Base-by-base conservation (phyloP, 2,888 invertebrate species). In the Creontiades dilutus region DNA sequence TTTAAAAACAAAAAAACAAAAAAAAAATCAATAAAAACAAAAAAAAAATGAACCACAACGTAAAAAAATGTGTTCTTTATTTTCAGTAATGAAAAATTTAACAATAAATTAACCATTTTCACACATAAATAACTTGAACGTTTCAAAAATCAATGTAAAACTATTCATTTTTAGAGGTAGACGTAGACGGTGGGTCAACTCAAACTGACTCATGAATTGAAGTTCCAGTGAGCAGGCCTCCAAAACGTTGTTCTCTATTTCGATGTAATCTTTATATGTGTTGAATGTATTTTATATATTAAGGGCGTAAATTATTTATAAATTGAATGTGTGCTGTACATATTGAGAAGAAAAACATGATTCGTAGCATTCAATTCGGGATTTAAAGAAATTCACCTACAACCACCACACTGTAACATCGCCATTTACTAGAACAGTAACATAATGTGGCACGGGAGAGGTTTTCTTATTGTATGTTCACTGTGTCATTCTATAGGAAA, bases 81-180 rank as follows among this genome's bases (percentile, higher is more conserved):
- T 86, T 86, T 86, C 76, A 86, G 86, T 86, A 48, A 75, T n/a
- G 1, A 86, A 47, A 48, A 76, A 28, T 37, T 19, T 37, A 86
- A 61, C 14, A 86, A 37, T 37, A 55, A 11, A 61, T 61, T 55
- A 85, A 61, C 52, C 61, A 19, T 85, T 61, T 61, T 61, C 61
- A 57, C 23, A 14, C n/a, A 19, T 37, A 16, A 37, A 28, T 61
- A 57, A 57, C 61, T 61, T 57, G 61, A 61, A 11, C 46, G 27
- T 85, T 85, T 85, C 61, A n/a, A 84, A n/a, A 55, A 27, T 85
- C 5, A 76, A 19, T 86, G 86, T 86, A 76, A n/a, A n/a, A 19
- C 68, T 23, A 12, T 55, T 86, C 52, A 86, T 86, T 75, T 76
- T 14, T 47, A 75, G 86, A 16, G 14, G 75, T 86, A 86, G 86